phyloP scores from a whole-genome alignment of 2,113 vertebrate species.

The Toxotes chatareus region DNA sequence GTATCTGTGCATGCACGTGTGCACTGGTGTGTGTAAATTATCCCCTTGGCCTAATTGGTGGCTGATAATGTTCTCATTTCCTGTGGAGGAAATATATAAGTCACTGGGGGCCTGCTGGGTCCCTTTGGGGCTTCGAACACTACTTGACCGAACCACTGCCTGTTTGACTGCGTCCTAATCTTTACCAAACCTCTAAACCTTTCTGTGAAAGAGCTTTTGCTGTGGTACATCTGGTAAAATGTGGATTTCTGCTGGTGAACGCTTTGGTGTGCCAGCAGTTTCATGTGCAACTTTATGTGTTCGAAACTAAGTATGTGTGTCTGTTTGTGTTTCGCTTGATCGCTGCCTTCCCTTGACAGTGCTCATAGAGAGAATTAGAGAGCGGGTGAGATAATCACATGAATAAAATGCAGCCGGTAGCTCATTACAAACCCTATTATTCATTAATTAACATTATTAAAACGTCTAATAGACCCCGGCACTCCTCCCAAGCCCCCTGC shows the following conservation, averaged over 20 bases:
- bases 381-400: conserved; percentile 76
- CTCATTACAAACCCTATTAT: conserved; percentile 86
- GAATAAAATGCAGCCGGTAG: conserved; percentile 81
- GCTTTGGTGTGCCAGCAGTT: conserved; percentile 23
- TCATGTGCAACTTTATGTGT: conserved; percentile 33
- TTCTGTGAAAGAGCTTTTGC: neutral
- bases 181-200: conserved; percentile 26
- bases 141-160: conserved; percentile 39
- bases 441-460: conserved; percentile 89
- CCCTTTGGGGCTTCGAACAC: conserved; percentile 50
- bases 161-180: conserved; percentile 38
- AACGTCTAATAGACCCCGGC: conserved; percentile 79
- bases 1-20: conserved; percentile 28
- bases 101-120: conserved; percentile 57
- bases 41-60: conserved; percentile 68
- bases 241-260: neutral
- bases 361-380: conserved; percentile 72
- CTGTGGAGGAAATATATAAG: conserved; percentile 66
- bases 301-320: conserved; percentile 18
- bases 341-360: conserved; percentile 56
- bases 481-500: conserved; percentile 71
- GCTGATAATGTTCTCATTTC: conserved; percentile 77
- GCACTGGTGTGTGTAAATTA: conserved; percentile 68
- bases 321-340: conserved; percentile 59
- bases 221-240: neutral